Base-by-base conservation (phyloP, 2,797 vertebrate genomes). In the Balearica regulorum region DNA sequence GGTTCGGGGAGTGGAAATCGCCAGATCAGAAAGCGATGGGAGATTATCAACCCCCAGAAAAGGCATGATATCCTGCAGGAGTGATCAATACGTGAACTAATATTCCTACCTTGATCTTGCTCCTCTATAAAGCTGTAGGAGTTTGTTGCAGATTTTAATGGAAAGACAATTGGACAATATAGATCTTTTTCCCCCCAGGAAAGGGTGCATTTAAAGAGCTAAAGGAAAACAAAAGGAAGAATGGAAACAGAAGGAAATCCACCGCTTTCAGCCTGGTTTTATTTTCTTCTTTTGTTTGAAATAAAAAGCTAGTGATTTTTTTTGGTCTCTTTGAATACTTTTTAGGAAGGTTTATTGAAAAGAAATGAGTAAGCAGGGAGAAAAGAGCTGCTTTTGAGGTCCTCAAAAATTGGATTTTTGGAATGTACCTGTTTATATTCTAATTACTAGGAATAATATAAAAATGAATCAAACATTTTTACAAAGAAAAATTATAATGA, bases 81-180 rank as follows among this genome's bases (percentile, higher is more conserved):
- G 48, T 3, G 91, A 95, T 95, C 95, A 49, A 96, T 95, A 82
- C 33, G 19, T 2, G 46, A 21, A 49, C 88, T 90, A 87, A 96
- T 53, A 83, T 46, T 18, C 90, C 93, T 13, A 4, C 66, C 88
- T 53, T 10, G 11, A 70, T 78, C 91, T 61, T 8, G 2, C 49
- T 93, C 44, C 79, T 83, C 73, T 39, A 0, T 2, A 33, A 35
- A 88, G 58, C 87, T 82, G 26, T 0, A 16, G 66, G 73, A 70
- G 28, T 55, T 79, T 44, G 22, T 39, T 58, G 86, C 39, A 25
- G 66, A 55, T 94, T 91, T 90, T 82, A 91, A 92, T 66, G 83
- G 88, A 65, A 94, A 90, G 70, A 89, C 58, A 92, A 95, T 77
- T 73, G 77, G 80, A 20, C 66, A 53, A 35, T 55, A 94, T 51